Conservation (phyloP, 2,113 vertebrate species). For the Platichthys flesus region DNA sequence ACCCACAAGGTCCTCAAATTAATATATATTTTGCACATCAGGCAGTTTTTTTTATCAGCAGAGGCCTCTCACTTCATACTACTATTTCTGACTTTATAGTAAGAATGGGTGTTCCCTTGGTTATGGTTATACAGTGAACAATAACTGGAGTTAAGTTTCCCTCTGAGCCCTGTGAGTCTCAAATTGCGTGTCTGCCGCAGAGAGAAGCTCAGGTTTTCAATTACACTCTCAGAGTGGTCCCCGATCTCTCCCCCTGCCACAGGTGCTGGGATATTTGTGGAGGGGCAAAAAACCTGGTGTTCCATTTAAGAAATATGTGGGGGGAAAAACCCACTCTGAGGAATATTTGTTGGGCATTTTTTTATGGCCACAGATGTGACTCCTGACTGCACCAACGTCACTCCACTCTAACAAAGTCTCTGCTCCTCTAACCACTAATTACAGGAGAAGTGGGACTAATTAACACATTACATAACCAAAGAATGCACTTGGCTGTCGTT, state of each 20-base stretch:
- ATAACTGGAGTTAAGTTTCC: slow-evolving; percentile 70
- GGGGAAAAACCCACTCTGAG: slow-evolving; percentile 20
- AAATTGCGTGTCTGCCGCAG: slow-evolving; percentile 58
- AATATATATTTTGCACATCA: slow-evolving; percentile 58
- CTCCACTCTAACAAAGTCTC: slow-evolving; percentile 53
- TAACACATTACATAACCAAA: slow-evolving; percentile 49
- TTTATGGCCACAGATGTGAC: slow-evolving; percentile 62
- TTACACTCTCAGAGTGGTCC: slow-evolving; percentile 33
- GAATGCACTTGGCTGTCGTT: slow-evolving; percentile 50
- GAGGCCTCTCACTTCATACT: slow-evolving; percentile 65
- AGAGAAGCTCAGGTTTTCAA: slow-evolving; percentile 59
- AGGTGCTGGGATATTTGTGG: slow-evolving; percentile 64
- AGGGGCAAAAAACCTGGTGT: slow-evolving; percentile 48
- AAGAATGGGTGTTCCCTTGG: slow-evolving; percentile 74
- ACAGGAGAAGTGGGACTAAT: slow-evolving; percentile 58
- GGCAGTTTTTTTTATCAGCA: slow-evolving; percentile 66
- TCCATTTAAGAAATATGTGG: slow-evolving; percentile 54
- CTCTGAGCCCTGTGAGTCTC: slow-evolving; percentile 55
- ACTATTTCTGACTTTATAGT: slow-evolving; percentile 73
- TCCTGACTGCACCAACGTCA: slow-evolving; percentile 37
- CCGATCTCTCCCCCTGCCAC: slow-evolving; percentile 26
- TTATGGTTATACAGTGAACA: slow-evolving; percentile 71
- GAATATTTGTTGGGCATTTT: slow-evolving; percentile 62
- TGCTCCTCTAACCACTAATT: slow-evolving; percentile 61
- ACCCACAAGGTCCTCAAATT: slow-evolving; percentile 68